A percentile compares a stretch with the other conserved stretches of the same genome.
These are phyloP conservation scores for Dermatemys mawii DNA, from an alignment of 2,113 vertebrate species.

Conservation along the genomic window DNA sequence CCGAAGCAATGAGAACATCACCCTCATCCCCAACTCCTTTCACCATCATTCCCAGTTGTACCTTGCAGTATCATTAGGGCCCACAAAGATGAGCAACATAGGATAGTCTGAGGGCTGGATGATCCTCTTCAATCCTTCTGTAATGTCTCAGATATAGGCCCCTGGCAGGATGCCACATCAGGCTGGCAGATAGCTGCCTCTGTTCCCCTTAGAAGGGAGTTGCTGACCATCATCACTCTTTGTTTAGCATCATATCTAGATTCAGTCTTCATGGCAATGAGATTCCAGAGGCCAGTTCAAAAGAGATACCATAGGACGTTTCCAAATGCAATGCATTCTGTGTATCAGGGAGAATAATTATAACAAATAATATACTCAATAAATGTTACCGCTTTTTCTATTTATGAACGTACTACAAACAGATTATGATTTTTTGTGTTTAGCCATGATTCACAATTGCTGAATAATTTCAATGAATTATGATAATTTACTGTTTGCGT, in stretches of 20 bases:
- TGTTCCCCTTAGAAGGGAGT: too few relatives aligned
- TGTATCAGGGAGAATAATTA: neutral
- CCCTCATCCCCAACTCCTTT: too few relatives aligned
- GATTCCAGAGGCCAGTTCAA: neutral
- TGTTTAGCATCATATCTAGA: neutral
- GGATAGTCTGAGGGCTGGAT: too few relatives aligned
- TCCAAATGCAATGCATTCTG: neutral
- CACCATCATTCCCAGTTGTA: too few relatives aligned
- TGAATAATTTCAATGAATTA: neutral
- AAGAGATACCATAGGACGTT: neutral
- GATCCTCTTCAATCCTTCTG: too few relatives aligned
- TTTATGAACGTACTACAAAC: rapidly evolving
- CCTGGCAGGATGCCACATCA: too few relatives aligned
- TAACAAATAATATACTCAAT: neutral
- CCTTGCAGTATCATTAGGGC: too few relatives aligned
- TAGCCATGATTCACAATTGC: neutral
- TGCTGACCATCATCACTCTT: too few relatives aligned
- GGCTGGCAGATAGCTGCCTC: too few relatives aligned
- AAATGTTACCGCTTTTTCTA: neutral
- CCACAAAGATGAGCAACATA: too few relatives aligned
- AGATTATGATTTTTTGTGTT: neutral
- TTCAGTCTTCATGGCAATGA: neutral
- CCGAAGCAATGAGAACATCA: too few relatives aligned
- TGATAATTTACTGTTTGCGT: neutral
- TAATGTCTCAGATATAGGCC: too few relatives aligned